Evolutionary conservation across 2,888 invertebrate species (phyloP).

Genomic region (Himalopsyche japonica): DNA sequence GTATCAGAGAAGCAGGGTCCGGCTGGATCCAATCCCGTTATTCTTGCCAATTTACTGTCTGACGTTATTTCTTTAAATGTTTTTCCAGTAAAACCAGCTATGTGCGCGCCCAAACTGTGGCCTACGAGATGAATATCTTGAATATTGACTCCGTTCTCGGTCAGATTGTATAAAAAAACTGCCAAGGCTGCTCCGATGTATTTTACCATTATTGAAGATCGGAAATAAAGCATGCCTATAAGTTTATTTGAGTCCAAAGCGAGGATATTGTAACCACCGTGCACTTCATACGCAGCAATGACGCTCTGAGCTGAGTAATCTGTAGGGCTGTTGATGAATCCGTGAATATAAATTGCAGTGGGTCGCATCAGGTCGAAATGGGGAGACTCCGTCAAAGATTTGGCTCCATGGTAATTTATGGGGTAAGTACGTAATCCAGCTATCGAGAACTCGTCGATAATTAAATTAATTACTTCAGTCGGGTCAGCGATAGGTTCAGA

Average conservation of each 20-base stretch:
- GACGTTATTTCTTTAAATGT: conserved; percentile 20
- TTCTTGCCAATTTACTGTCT: conserved; percentile 13
- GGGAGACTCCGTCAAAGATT: conserved; percentile 8
- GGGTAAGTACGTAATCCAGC: conserved; percentile 4
- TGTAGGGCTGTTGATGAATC: conserved; percentile 20
- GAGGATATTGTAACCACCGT: conserved; percentile 25
- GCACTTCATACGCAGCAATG: conserved; percentile 16
- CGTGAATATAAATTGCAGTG: conserved; percentile 32
- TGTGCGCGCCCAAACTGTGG: conserved; percentile 41
- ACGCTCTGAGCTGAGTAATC: conserved; percentile 5
- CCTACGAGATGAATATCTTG: conserved; percentile 36
- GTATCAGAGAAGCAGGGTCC: conserved; percentile 52
- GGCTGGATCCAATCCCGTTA: conserved; percentile 57
- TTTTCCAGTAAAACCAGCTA: conserved; percentile 34
- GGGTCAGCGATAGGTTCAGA: too few relatives aligned
- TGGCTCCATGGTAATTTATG: conserved; percentile 14
- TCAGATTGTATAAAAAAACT: conserved; percentile 12
- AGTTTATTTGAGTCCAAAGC: conserved; percentile 28
- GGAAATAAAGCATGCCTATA: conserved; percentile 13
- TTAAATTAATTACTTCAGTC: background rate
- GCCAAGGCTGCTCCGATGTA: conserved; percentile 28
- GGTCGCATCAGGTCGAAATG: conserved; percentile 12
- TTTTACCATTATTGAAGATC: conserved; percentile 18
- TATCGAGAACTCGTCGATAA: conserved; percentile 18
- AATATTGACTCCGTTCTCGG: conserved; percentile 9